Base-by-base conservation (phyloP, 2,797 vertebrate genomes). In the Aselliscus stoliczkanus region DNA sequence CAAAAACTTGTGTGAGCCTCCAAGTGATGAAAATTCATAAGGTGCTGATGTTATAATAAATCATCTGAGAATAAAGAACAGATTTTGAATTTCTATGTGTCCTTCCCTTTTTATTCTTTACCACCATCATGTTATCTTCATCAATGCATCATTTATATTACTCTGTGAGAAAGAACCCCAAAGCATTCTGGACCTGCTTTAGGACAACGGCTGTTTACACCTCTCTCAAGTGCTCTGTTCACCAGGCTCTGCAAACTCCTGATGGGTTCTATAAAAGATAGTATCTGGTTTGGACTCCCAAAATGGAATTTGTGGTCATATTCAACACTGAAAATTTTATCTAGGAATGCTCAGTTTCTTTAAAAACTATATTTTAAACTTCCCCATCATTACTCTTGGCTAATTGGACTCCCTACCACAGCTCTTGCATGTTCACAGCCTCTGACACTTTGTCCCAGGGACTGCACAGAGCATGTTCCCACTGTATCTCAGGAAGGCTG, bases 81-180 rank as follows among this genome's bases (percentile, higher is more conserved):
- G 37, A 56, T 42, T 50, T 37, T 77, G 9, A 54, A 7, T 70
- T 60, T 50, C 31, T 17, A 12, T 21, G 70, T 64, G 14, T 21
- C 3, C 25, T 29, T 58, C 25, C 11, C 37, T 44, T 44, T 67
- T 58, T 62, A 47, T 65, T 64, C 15, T 58, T 83, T 47, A 39
- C 21, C 12, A 6, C 15, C 50, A 17, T 81, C 31, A 42, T 0
- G 42, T 27, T 67, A 25, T 37, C 20, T n/a, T 65, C 39, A 34
- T 50, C 21, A 56, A 25, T 20, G 69, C n/a, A 25, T n/a, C 25
- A 29, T 17, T 17, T 11, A 0, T 0, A 2, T 11, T n/a, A 18
- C 42, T 82, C 15, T 56, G 21, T 31, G 23, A 42, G 27, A n/a
- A 42, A 76, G 34, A 42, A 31, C 25, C 72, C 69, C 31, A 52